Evolutionary conservation across 1,140 invertebrate genomes (phyloP).

Genomic region (Zophobas morio): DNA sequence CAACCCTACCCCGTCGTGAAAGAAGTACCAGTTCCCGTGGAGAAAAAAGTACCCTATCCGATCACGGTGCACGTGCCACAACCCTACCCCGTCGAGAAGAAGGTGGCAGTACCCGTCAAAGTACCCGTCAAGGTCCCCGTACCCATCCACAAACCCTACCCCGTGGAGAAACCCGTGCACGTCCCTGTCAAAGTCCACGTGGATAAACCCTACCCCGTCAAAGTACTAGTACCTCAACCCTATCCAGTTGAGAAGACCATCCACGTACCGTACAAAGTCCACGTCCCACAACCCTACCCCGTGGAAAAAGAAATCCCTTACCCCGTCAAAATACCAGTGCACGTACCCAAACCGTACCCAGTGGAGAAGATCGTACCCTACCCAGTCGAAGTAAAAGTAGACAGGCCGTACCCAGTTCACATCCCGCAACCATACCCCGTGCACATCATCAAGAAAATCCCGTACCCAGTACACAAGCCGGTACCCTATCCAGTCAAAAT

Average conservation of each 20-base stretch:
- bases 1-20: conserved; percentile 65
- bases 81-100: conserved; percentile 82
- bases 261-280: conserved; percentile 76
- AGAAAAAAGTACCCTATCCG: conserved; percentile 77
- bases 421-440: conserved; percentile 66
- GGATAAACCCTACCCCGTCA: conserved; percentile 76
- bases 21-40: conserved; percentile 65
- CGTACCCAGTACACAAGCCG: conserved; percentile 69
- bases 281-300: conserved; percentile 75
- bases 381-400: conserved; percentile 76
- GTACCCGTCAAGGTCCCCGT: conserved; percentile 75
- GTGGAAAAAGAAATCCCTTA: conserved; percentile 77
- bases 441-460: conserved; percentile 67
- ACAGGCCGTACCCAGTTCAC: conserved; percentile 73
- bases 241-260: conserved; percentile 78
- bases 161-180: conserved; percentile 81
- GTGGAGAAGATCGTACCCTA: conserved; percentile 74
- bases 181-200: conserved; percentile 81
- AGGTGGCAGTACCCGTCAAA: conserved; percentile 78
- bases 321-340: conserved; percentile 74
- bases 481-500: conserved; percentile 70
- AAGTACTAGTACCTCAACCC: conserved; percentile 77
- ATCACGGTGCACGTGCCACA: conserved; percentile 72
- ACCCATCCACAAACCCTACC: conserved; percentile 77
- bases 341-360: conserved; percentile 74